A percentile compares a stretch with the other conserved stretches of the same genome.
Conservation (phyloP, 1,140 invertebrate species). For the Platyscapa corneri region DNA sequence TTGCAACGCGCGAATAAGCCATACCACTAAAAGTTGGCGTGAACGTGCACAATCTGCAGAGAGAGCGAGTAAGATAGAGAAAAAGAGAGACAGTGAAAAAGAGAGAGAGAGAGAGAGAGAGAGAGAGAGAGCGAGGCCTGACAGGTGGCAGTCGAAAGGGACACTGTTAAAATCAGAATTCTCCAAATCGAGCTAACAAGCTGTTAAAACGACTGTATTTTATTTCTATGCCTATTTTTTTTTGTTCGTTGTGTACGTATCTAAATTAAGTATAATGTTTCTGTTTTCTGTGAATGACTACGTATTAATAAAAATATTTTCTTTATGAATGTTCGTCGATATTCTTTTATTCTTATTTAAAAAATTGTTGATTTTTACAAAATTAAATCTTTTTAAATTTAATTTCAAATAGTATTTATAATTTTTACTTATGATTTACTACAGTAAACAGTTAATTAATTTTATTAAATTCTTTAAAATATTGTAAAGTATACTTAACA, state of each 20-base stretch:
- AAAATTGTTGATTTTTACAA: too few species aligned
- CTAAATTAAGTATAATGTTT: neutral
- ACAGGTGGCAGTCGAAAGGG: slow-evolving; percentile 57
- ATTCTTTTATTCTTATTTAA: too few species aligned
- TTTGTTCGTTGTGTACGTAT: neutral
- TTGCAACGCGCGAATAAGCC: slow-evolving; percentile 35
- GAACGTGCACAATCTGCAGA: neutral
- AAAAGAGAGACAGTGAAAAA: neutral
- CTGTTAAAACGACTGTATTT: slow-evolving; percentile 60
- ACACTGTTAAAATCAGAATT: slow-evolving; percentile 55
- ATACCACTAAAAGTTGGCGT: neutral
- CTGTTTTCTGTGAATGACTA: neutral
- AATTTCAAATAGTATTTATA: too few species aligned
- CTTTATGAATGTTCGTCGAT: too few species aligned
- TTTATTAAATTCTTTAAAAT: too few species aligned
- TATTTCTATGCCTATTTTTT: neutral
- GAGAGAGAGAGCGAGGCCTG: slow-evolving; percentile 1
- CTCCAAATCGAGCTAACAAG: slow-evolving; percentile 59
- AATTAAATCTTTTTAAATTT: too few species aligned
- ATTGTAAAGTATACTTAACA: too few species aligned
- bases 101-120: neutral
- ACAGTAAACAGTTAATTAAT: too few species aligned
- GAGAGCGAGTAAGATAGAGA: neutral
- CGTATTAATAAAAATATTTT: neutral
- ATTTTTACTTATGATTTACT: too few species aligned